Evolutionary conservation across 2,888 invertebrate species (phyloP), one percentile per base, ranked within the genome.

Genomic region (Xanthostigma xanthostigma): DNA sequence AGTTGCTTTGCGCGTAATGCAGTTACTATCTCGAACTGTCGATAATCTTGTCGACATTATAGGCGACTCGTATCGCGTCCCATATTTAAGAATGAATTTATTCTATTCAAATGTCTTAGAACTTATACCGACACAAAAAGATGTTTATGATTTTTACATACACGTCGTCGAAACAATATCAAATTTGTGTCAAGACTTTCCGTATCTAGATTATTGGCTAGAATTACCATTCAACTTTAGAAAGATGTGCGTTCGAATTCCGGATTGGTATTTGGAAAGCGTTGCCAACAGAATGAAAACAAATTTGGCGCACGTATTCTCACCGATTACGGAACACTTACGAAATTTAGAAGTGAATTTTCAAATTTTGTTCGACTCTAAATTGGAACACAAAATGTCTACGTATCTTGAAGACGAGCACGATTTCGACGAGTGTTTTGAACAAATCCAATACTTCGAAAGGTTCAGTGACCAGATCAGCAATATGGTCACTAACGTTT

Each of bases 1-100:
- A 2, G 68, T 79, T 49, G 69, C 72, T 38, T 71, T 75, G 57
- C 77, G 81, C 63, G 73, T 87, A 55, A 76, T 80, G 55, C 75
- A 78, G 56, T 59, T 81, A 36, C 79, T 85, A 70, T 74, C 78
- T 45, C 69, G 74, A 46, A 83, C 84, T 8, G 76, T 86, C 42
- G 68, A 77, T 41, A 72, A 77, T 53, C 65, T 86, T 8, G 71
- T 80, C 50, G 67, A 74, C 1, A 64, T 72, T 8, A 70, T 81
- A 9, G 66, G 69, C 48, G 64, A 72, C 53, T 66, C 72, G 2
- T 66, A 72, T 6, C 63, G 65, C 39, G 74, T 80, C 45, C 82
- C 84, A 0, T 74, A 77, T 57, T 63, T 87, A 43, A 73, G 75
- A 51, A 59, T 87, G 40, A 67, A 70, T 41, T 64, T 80, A 17